Base-by-base conservation (phyloP, 2,797 vertebrate species). In the Sebastes hopkinsi region DNA sequence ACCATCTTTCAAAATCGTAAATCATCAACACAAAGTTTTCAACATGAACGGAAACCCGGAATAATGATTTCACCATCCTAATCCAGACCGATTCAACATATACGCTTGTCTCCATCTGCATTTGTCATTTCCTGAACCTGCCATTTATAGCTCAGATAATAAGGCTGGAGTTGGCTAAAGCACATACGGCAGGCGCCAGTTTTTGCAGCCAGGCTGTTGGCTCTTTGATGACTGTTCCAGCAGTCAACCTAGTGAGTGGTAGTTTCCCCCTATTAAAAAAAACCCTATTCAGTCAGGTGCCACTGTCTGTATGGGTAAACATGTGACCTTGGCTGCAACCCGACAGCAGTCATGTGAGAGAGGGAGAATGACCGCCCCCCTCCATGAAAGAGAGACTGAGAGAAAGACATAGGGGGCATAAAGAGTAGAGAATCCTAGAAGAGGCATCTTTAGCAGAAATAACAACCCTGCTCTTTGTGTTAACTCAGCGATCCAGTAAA, bases 151-250 rank as follows among this genome's bases (percentile, higher is more conserved):
- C 79, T 50, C n/a, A 20, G 68, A 85, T 80, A 74, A 90, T 86
- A 84, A 88, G 74, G 79, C 81, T 61, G 60, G 62, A 80, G 71
- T 72, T 79, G 83, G 78, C 78, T 30, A 3, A 84, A 85, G 80
- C 67, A 46, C 79, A 82, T 61, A 75, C 11, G 27, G 52, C 62
- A 0, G 75, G 68, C 60, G 72, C 73, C 72, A 67, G 69, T 66
- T 84, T 18, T 62, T 83, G 79, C 66, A 78, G 81, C 80, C 80
- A 72, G 83, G 38, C 86, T 88, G 80, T 83, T 79, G 75, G 84
- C 79, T 80, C 71, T 89, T 79, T 90, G 74, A 87, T 89, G 88
- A 81, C 84, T 87, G 73, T 84, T 85, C 85, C 84, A 88, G 87
- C 67, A 90, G 84, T 78, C 72, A 60, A 72, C 50, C 42, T 36